Conservation (phyloP, 2,888 invertebrate species). For the Pachymerium ferrugineum region DNA sequence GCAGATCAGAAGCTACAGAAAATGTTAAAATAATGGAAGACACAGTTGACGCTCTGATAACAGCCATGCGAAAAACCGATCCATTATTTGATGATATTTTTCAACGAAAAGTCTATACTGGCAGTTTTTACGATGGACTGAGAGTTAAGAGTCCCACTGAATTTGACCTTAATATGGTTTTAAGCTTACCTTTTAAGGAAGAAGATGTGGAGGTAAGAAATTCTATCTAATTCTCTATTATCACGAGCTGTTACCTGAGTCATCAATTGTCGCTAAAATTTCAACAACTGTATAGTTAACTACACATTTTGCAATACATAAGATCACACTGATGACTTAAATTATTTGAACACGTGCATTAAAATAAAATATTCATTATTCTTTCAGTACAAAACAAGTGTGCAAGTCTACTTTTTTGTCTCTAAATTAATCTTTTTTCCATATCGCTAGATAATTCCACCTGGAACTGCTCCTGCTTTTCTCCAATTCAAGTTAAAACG, state of each 20-base stretch:
- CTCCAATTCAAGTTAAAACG: neutral
- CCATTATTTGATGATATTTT: neutral
- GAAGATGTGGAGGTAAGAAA: neutral
- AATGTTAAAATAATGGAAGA: neutral
- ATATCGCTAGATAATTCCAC: neutral
- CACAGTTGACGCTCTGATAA: neutral
- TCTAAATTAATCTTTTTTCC: neutral
- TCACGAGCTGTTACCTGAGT: neutral
- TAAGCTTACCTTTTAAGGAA: neutral
- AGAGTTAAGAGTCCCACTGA: neutral
- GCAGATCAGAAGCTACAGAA: neutral
- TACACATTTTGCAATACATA: too few species aligned
- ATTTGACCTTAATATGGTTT: slow-evolving; percentile 23
- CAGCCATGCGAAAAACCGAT: neutral
- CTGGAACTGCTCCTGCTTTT: neutral
- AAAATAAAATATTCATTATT: too few species aligned
- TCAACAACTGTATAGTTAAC: too few species aligned
- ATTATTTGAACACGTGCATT: too few species aligned
- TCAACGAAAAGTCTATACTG: slow-evolving; percentile 1
- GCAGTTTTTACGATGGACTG: slow-evolving; percentile 3
- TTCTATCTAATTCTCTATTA: neutral
- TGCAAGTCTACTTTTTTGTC: neutral
- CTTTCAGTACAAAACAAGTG: too few species aligned
- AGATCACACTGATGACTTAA: too few species aligned
- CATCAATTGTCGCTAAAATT: neutral